Base-by-base conservation (phyloP, 1,140 invertebrate genomes). In the Galleria mellonella region DNA sequence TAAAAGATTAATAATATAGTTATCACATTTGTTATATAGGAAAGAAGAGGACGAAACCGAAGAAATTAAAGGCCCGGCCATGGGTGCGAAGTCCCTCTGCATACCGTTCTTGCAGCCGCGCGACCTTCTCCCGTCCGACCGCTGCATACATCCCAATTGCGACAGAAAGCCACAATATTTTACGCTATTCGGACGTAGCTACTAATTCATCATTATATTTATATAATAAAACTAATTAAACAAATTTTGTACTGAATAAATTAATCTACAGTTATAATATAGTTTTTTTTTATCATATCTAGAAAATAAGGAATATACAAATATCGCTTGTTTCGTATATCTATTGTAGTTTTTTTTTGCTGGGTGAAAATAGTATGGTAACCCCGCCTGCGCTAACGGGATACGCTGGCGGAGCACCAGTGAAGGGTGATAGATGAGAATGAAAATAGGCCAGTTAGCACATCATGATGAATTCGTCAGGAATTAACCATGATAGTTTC, bases 71-170 rank as follows among this genome's bases (percentile, higher is more conserved):
- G 77, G 53, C 31, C 95, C 97, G 12, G 91, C 96, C 0, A 99
- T 99, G 98, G 98, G 98, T 28, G 98, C 98, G 4, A 99, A 99
- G 84, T 94, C 95, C 13, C 88, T 99, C 0, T 99, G 98, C 79
- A 97, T 99, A 67, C 98, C 98, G 8, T 96, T 99, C 72, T 88
- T 97, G 14, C 98, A 98, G 72, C 91, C 94, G 1, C 79, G 88
- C 4, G 43, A 71, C 9, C 87, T 94, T 29, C 82, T 87, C 33
- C 51, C 82, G 9, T 72, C 70, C 9, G 89, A 94, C 36, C 93
- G 92, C 58, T 99, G 98, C 79, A 94, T 99, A 51, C 89, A 97
- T 84, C 96, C 96, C n/a, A 81, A 81, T 38, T 99, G 98, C 84
- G 89, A 76, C 12, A 90, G 89, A 23, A 94, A 93, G 63, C 92